A percentile compares a stretch with the other conserved stretches of the same genome.
Evolutionary conservation across 1,140 invertebrate species (phyloP).

Genomic region (Araneus ventricosus): DNA sequence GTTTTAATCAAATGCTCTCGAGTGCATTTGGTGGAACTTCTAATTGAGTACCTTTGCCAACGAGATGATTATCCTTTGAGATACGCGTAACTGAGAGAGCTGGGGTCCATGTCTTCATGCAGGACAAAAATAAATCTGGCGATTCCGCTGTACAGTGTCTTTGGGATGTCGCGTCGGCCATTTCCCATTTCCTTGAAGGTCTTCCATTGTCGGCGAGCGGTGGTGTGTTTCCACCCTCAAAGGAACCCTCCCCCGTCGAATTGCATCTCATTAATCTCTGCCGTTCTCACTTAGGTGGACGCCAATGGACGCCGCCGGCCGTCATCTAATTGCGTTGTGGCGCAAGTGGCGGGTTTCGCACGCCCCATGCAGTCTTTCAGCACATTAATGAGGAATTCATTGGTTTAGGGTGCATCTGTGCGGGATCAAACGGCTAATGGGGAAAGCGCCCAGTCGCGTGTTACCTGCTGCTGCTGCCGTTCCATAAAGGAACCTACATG

Average conservation of each 20-base stretch:
- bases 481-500: too few species aligned
- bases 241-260: neutral
- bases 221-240: neutral
- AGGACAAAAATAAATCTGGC: neutral
- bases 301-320: conserved; percentile 1
- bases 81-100: too few species aligned
- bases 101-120: too few species aligned
- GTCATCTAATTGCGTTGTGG: conserved; percentile 30
- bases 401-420: neutral
- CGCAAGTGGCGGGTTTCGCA: conserved; percentile 12
- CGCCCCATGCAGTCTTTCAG: neutral
- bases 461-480: neutral
- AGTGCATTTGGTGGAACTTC: too few species aligned
- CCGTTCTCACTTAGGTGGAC: conserved; percentile 40
- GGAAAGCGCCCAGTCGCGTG: neutral
- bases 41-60: too few species aligned
- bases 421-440: conserved; percentile 1
- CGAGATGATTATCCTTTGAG: too few species aligned
- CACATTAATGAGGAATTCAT: conserved; percentile 38
- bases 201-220: neutral
- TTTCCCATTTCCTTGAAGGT: neutral
- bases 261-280: conserved; percentile 54
- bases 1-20: too few species aligned
- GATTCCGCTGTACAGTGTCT: neutral
- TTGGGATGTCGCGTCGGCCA: neutral